Base-by-base conservation (phyloP, 1,140 invertebrate genomes). In the Drosophila subpulchrella region DNA sequence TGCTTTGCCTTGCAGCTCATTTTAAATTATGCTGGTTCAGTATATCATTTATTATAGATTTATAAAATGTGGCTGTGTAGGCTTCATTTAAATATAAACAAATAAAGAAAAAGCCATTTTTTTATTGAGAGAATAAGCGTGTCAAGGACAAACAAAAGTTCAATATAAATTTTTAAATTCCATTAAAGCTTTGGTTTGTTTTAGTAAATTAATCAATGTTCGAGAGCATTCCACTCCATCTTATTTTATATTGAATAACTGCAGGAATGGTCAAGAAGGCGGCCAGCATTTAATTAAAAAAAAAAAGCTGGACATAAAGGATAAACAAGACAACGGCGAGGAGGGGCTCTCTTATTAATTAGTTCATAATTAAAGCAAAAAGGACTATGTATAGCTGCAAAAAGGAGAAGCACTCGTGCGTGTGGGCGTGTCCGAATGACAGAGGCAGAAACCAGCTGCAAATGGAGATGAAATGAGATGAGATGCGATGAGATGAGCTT, bases 351-450 rank as follows among this genome's bases (percentile, higher is more conserved):
- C 63, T 60, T 75, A 88, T 88, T 88, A 86, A 88, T 88, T 78
- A 82, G 55, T 79, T 65, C 72, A 68, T 83, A 86, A 88, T 88
- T 86, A 88, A 83, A 57, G 72, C 46, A 68, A 54, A 55, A 55
- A 68, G 57, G 27, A 34, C 48, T 51, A 51, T 54, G n/a, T 24
- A 62, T 32, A 32, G 42, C 74, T 55, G 47, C 20, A 32, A 10
- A 63, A 50, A 12, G 42, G 54, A 59, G 48, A 65, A 20, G 61
- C 81, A 84, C 60, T 85, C 83, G 82, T 86, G 82, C 83, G 55
- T 82, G 65, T 75, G 78, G 78, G 74, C 63, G 81, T 78, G 82
- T 75, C 75, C 80, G 56, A 68, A 38, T 56, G 70, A 68, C 73
- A 68, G 74, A 48, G 54, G 20, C 74, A 56, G 72, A 42, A 10